These are phyloP conservation scores for Lasioglossum morio DNA, from an alignment of 2,888 invertebrate genomes.

Conservation along the genomic window DNA sequence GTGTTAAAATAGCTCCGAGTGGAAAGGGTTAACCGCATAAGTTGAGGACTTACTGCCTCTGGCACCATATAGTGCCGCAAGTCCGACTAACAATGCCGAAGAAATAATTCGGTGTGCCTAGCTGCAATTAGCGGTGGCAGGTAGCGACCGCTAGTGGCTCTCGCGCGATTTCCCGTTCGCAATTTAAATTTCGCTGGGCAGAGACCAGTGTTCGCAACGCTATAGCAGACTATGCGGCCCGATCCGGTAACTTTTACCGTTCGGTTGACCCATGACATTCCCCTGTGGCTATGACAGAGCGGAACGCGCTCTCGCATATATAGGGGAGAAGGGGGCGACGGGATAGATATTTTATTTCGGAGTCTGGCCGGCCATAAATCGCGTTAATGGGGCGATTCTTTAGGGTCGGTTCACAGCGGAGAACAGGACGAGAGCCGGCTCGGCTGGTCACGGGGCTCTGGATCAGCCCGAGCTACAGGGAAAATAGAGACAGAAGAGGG, in stretches of 20 bases:
- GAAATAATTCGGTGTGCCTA: background rate
- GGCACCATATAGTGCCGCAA: background rate
- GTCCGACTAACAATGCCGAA: background rate
- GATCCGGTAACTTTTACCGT: slow-evolving; percentile 27
- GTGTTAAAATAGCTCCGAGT: too few relatives aligned
- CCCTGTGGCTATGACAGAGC: slow-evolving; percentile 59
- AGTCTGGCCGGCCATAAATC: slow-evolving; percentile 74
- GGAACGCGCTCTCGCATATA: slow-evolving; percentile 33
- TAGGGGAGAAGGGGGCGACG: background rate
- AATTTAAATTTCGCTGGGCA: background rate
- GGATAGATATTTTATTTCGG: slow-evolving; percentile 75
- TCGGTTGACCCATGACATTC: slow-evolving; percentile 57
- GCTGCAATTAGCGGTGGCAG: background rate
- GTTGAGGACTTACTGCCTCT: too few relatives aligned
- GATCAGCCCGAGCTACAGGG: slow-evolving; percentile 17
- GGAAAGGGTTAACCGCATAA: too few relatives aligned
- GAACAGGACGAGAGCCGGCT: slow-evolving; percentile 34
- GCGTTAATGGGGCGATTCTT: slow-evolving; percentile 80
- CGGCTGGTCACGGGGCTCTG: slow-evolving; percentile 44
- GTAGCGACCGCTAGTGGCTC: background rate
- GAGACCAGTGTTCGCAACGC: background rate
- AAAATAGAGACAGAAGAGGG: slow-evolving; percentile 8
- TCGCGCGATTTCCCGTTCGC: background rate
- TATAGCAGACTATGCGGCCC: background rate
- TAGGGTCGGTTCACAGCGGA: slow-evolving; percentile 66